Evolutionary conservation across 2,113 vertebrate species (phyloP).

Genomic region (Vombatus ursinus): DNA sequence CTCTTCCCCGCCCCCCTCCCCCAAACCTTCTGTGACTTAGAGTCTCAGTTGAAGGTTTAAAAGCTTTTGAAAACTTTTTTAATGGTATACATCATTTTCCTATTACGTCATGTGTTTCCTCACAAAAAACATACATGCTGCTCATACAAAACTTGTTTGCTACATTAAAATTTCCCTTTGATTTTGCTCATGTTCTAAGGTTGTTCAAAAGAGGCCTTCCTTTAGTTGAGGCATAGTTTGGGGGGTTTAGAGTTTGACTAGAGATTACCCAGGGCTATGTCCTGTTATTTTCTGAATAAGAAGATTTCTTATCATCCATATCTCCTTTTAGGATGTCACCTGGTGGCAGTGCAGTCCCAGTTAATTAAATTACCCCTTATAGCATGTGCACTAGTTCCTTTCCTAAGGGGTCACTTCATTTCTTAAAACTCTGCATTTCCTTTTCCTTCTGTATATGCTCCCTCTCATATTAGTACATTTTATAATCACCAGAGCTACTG

Average conservation of each 20-base stretch:
- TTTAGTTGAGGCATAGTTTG: constrained; percentile 49
- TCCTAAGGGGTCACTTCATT: constrained; percentile 27
- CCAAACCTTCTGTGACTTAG: not conserved
- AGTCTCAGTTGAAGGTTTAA: constrained; percentile 50
- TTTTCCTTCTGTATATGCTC: constrained; percentile 47
- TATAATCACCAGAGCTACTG: constrained; percentile 57
- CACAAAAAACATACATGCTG: constrained; percentile 57
- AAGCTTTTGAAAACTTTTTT: constrained; percentile 8
- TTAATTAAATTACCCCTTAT: constrained; percentile 17
- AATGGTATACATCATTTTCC: constrained; percentile 15
- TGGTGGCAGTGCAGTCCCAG: constrained; percentile 5
- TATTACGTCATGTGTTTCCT: constrained; percentile 73
- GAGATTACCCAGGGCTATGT: constrained; percentile 17
- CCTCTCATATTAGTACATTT: constrained; percentile 55
- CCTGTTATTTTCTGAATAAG: constrained; percentile 40
- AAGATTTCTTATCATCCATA: constrained; percentile 32
- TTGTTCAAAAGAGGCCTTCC: constrained; percentile 54
- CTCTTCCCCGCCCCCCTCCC: not conserved
- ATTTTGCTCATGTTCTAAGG: constrained; percentile 59
- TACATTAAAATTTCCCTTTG: constrained; percentile 56
- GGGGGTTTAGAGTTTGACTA: constrained; percentile 46
- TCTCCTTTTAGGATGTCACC: constrained; percentile 38
- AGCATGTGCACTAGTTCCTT: constrained; percentile 55
- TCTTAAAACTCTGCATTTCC: constrained; percentile 35
- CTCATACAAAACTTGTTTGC: constrained; percentile 72